Conservation (phyloP, 2,797 vertebrate species). For the Trachops cirrhosus region DNA sequence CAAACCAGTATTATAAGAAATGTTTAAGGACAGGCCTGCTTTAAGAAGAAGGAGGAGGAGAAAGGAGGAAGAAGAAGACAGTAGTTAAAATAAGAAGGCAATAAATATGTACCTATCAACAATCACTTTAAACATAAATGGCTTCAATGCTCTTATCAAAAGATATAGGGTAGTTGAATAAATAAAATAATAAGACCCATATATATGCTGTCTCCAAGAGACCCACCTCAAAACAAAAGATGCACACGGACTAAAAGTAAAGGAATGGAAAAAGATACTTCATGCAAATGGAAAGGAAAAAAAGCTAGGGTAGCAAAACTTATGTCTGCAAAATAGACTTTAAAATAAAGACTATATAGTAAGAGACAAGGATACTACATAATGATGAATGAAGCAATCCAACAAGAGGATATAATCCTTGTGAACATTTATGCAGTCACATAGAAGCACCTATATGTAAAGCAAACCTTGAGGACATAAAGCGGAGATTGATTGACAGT, state of each 20-base stretch:
- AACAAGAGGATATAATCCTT: background rate
- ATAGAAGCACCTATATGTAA: background rate
- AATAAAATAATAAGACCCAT: background rate
- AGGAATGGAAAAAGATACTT: background rate
- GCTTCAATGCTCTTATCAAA: background rate
- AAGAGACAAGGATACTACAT: background rate
- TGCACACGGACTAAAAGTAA: background rate
- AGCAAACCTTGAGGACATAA: background rate
- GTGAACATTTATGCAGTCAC: background rate
- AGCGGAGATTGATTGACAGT: background rate
- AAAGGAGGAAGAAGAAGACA: background rate
- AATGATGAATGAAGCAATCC: background rate
- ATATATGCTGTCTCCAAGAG: background rate
- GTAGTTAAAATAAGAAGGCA: background rate
- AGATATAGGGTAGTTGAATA: background rate
- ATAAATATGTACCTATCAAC: background rate
- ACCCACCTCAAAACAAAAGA: background rate
- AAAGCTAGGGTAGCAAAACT: background rate
- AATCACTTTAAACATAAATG: background rate
- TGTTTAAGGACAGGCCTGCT: background rate
- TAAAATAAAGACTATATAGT: background rate
- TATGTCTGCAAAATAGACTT: background rate
- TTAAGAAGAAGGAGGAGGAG: background rate
- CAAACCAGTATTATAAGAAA: background rate
- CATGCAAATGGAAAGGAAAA: background rate